A percentile compares a stretch with the other conserved stretches of the same genome.
Evolutionary conservation across 1,140 invertebrate genomes (phyloP).

Genomic region (Aphelenchoides besseyi): DNA sequence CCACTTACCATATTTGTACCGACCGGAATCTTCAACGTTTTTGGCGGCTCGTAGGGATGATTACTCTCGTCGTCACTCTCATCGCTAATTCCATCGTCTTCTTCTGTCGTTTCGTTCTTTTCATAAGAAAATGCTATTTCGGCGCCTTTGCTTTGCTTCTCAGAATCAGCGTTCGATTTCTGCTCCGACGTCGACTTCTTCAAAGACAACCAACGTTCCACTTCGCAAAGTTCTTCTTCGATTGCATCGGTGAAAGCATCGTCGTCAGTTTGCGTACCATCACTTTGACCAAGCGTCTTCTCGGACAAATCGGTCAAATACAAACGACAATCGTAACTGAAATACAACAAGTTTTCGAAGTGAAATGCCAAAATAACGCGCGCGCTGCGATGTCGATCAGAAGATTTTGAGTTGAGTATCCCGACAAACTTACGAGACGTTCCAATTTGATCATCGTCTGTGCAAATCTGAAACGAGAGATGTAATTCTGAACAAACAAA

Average conservation of each 20-base stretch:
- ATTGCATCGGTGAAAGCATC: neutral
- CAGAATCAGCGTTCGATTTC: neutral
- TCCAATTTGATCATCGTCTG: neutral
- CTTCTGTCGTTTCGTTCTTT: neutral
- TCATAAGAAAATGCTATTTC: conserved; percentile 18
- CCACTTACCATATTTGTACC: conserved; percentile 1
- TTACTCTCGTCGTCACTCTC: conserved; percentile 8
- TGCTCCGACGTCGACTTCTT: neutral
- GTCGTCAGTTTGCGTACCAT: neutral
- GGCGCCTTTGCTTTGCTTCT: neutral
- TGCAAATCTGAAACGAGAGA: too few species aligned
- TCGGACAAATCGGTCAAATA: conserved; percentile 4
- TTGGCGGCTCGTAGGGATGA: conserved; percentile 5
- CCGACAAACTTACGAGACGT: neutral
- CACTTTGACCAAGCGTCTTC: neutral
- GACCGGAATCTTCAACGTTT: neutral
- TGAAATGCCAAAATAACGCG: neutral
- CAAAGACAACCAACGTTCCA: neutral
- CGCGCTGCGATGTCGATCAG: neutral
- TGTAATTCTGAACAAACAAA: too few species aligned
- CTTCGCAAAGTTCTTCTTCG: conserved; percentile 20
- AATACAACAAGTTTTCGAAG: conserved; percentile 5
- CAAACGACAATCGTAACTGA: conserved; percentile 16
- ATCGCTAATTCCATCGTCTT: neutral
- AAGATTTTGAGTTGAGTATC: neutral